phyloP scores from a whole-genome alignment of 2,797 vertebrate genomes.

The Sebastes matsubarae region DNA sequence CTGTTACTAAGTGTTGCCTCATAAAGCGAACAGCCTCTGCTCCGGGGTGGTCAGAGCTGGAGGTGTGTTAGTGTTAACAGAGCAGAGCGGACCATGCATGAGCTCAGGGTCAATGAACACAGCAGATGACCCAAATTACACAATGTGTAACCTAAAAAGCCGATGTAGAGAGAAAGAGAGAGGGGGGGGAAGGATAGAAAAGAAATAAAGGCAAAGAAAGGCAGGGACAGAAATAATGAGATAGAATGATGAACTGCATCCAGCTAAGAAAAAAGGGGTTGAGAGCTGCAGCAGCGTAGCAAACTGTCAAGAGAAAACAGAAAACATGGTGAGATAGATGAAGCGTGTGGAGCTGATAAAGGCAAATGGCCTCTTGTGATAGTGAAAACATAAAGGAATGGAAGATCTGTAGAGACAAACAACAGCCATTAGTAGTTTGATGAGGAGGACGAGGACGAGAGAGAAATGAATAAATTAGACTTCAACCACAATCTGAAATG shows the following conservation, averaged over 20 bases:
- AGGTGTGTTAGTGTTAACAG: not conserved
- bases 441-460: not conserved
- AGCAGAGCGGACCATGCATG: not conserved
- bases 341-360: not conserved
- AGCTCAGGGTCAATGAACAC: conserved; percentile 18
- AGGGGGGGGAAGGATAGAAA: not conserved
- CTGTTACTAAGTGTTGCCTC: conserved; percentile 24
- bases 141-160: conserved; percentile 21
- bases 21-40: not conserved
- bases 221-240: conserved; percentile 3
- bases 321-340: not conserved
- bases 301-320: not conserved
- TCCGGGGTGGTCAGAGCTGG: not conserved
- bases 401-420: not conserved
- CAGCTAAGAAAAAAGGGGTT: not conserved
- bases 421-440: not conserved
- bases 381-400: not conserved
- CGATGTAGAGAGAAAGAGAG: not conserved
- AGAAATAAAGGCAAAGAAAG: not conserved
- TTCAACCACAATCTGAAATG: not conserved
- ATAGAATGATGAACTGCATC: conserved; percentile 12
- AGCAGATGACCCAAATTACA: conserved; percentile 14
- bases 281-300: not conserved
- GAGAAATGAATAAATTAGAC: not conserved
- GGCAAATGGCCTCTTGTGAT: not conserved